Base-by-base conservation (phyloP, 2,797 vertebrate species). In the Molossus molossus region DNA sequence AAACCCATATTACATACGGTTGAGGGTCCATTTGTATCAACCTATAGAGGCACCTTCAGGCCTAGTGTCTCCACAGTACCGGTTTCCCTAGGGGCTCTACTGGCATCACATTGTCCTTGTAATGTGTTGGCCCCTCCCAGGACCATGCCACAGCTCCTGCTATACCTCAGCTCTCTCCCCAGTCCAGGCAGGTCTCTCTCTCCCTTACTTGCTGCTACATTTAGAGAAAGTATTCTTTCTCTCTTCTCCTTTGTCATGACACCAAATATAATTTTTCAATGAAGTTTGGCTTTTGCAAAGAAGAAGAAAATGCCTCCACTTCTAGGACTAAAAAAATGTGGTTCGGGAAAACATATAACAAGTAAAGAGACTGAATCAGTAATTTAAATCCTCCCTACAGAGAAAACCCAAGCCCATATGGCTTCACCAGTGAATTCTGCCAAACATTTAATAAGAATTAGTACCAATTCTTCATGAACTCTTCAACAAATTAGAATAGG, bases 391-490 rank as follows among this genome's bases (percentile, higher is more conserved):
- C 37, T 67, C 83, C 15, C 45, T 18, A 67, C 9, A 64, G 80
- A 94, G 81, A 58, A 58, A 87, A 73, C 9, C n/a, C 60, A 72
- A 80, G 6, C 3, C 2, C 33, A 84, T 15, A 64, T 90, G 48
- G 7, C 27, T 65, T 94, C 60, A 84, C 7, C 53, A 18, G 60
- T 70, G n/a, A 91, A 75, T 75, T 85, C 48, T 87, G 65, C 15
- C 29, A 90, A 83, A 84, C 15, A 60, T 58, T 75, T 87, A 58
- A 64, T 29, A 67, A 76, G 21, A 92, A 88, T 45, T 70, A 90
- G 29, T 58, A 70, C 33, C 25, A 29, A 53, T n/a, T 72, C 18
- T 72, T 90, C 18, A 65, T 23, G 4, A n/a, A 55, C 29, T 75
- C 10, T 53, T 62, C 14, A 29, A 77, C 53, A 86, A 77, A 12